phyloP scores from a whole-genome alignment of 2,113 vertebrate species.

The Trematocara variabile region DNA sequence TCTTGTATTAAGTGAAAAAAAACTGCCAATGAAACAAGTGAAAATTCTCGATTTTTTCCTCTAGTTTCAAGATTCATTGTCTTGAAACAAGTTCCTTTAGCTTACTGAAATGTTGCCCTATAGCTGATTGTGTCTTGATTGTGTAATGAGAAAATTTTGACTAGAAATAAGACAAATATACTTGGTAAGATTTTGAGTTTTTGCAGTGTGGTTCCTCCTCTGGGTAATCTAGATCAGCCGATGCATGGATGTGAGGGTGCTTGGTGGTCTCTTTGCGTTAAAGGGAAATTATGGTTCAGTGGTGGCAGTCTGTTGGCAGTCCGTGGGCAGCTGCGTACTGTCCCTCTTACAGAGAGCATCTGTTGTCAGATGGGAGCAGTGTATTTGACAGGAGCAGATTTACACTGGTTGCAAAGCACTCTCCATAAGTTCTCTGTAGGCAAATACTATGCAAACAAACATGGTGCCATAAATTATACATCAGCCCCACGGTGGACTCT shows the following conservation, averaged over 20 bases:
- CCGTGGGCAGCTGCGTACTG: fast-evolving
- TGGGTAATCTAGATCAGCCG: not conserved
- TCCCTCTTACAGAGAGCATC: not conserved
- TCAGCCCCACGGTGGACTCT: not conserved
- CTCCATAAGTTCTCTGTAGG: not conserved
- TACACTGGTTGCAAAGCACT: not conserved
- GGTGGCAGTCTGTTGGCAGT: not conserved
- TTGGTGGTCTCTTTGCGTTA: not conserved
- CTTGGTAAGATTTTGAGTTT: too few relatives aligned
- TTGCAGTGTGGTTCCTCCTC: not conserved
- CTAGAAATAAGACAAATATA: too few relatives aligned
- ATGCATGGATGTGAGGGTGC: not conserved
- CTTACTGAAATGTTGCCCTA: too few relatives aligned
- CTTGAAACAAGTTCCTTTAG: too few relatives aligned
- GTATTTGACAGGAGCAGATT: not conserved
- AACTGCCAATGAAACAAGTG: too few relatives aligned
- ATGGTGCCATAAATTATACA: not conserved
- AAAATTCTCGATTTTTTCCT: too few relatives aligned
- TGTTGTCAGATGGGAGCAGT: not conserved
- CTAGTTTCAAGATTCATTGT: too few relatives aligned
- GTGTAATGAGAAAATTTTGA: too few relatives aligned
- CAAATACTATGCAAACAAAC: not conserved
- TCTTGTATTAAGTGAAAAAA: too few relatives aligned
- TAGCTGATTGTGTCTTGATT: too few relatives aligned
- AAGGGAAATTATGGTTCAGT: not conserved